These are phyloP conservation scores for Siderastrea siderea DNA, from an alignment of 92 coral and sea anemone genomes.

Conservation along the genomic window DNA sequence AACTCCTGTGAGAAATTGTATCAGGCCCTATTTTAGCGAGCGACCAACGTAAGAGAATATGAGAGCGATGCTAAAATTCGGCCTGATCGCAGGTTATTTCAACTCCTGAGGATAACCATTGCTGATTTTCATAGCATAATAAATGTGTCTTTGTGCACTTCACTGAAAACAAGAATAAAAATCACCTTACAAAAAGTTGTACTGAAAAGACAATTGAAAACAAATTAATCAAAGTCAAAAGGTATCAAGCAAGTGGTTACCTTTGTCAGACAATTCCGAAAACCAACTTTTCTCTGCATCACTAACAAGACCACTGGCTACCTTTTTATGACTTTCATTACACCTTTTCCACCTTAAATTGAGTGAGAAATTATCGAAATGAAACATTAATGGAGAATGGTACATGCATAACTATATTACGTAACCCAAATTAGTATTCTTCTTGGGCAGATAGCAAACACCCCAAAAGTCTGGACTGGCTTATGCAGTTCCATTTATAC, in stretches of 20 bases:
- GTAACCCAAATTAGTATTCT: neutral
- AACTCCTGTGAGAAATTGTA: too few relatives aligned
- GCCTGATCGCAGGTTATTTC: too few relatives aligned
- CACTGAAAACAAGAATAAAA: neutral
- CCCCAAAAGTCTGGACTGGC: too few relatives aligned
- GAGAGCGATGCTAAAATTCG: too few relatives aligned
- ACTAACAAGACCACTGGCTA: neutral
- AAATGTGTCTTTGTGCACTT: slow-evolving; percentile 27
- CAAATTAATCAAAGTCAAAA: neutral
- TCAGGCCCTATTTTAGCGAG: too few relatives aligned
- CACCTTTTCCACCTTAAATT: slow-evolving; percentile 16
- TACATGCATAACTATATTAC: too few relatives aligned
- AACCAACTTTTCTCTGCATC: slow-evolving; percentile 12
- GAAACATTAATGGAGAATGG: neutral
- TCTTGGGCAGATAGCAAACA: neutral
- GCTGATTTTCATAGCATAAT: slow-evolving; percentile 35
- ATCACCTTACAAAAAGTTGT: too few relatives aligned
- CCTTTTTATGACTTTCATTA: slow-evolving; percentile 6
- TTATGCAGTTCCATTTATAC: too few relatives aligned
- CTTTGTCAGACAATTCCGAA: slow-evolving; percentile 9
- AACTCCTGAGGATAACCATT: slow-evolving; percentile 25
- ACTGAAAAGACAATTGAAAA: too few relatives aligned
- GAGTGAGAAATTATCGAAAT: neutral
- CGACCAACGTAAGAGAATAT: too few relatives aligned
- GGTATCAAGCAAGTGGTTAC: neutral